Conservation (phyloP, 2,797 vertebrate species). For the Syngnathus acus region DNA sequence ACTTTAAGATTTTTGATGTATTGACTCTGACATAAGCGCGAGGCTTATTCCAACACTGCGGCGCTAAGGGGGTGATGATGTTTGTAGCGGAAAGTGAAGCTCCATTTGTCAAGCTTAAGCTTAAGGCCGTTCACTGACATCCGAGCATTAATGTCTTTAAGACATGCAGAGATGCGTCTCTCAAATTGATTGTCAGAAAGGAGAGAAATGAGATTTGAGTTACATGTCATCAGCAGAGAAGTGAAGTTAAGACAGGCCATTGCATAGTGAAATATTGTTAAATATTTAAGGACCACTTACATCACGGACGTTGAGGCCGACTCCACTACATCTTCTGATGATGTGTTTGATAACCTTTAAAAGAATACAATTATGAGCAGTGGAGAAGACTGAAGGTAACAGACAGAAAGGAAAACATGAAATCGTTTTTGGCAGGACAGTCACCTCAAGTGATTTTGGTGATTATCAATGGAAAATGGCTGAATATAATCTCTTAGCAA, state of each 20-base stretch:
- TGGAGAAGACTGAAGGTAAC: no score
- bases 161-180: background rate
- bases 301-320: no score
- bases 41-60: constrained; percentile 1
- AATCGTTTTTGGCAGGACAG: no score
- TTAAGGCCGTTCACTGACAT: background rate
- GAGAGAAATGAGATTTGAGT: background rate
- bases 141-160: background rate
- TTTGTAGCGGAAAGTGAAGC: background rate
- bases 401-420: no score
- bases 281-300: background rate
- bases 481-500: no score
- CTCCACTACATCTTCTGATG: background rate
- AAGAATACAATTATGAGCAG: no score
- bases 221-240: background rate
- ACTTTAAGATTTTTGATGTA: background rate
- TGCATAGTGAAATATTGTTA: background rate
- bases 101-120: constrained; percentile 4
- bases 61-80: constrained; percentile 3
- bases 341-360: no score
- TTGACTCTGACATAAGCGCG: background rate
- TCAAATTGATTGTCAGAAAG: constrained; percentile 1
- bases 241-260: background rate
- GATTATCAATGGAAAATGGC: no score
- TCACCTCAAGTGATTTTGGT: no score